phyloP scores from a whole-genome alignment of 1,140 invertebrate species.

The Apis florea region DNA sequence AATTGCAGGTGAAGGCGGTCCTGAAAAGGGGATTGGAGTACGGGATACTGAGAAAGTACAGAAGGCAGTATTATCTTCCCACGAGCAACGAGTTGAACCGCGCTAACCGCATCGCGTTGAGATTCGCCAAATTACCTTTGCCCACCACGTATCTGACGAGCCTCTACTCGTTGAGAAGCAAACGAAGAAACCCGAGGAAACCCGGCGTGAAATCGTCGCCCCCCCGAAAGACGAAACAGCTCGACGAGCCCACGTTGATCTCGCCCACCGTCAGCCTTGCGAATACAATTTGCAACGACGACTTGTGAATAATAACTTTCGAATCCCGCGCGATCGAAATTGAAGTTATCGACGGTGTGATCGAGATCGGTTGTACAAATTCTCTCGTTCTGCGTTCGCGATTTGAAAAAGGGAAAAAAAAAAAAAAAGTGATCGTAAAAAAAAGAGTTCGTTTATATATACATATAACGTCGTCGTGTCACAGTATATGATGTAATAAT shows the following conservation, averaged over 20 bases:
- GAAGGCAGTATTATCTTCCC: slow-evolving; percentile 72
- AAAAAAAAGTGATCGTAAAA: too few relatives aligned
- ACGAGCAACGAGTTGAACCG: slow-evolving; percentile 63
- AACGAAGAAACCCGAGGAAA: neutral
- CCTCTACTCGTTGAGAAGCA: neutral
- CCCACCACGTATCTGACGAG: slow-evolving; percentile 52
- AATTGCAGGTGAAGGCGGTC: slow-evolving; percentile 66
- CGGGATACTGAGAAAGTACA: slow-evolving; percentile 68
- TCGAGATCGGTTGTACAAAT: neutral
- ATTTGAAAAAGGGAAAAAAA: neutral
- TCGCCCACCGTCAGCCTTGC: slow-evolving; percentile 52
- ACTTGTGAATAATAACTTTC: neutral
- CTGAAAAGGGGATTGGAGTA: slow-evolving; percentile 69
- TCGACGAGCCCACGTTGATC: slow-evolving; percentile 48
- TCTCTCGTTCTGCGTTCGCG: too few relatives aligned
- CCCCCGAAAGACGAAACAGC: slow-evolving; percentile 36
- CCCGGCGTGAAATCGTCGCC: neutral
- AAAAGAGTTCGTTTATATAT: too few relatives aligned
- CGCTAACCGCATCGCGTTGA: slow-evolving; percentile 66
- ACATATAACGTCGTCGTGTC: too few relatives aligned
- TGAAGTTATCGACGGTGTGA: too few relatives aligned
- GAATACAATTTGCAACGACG: slow-evolving; percentile 44
- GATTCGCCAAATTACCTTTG: slow-evolving; percentile 70
- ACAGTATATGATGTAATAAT: too few relatives aligned
- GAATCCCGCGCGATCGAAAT: too few relatives aligned